Evolutionary conservation across 92 coral and sea anemone genomes (phyloP).

Genomic region (Ricordea florida): DNA sequence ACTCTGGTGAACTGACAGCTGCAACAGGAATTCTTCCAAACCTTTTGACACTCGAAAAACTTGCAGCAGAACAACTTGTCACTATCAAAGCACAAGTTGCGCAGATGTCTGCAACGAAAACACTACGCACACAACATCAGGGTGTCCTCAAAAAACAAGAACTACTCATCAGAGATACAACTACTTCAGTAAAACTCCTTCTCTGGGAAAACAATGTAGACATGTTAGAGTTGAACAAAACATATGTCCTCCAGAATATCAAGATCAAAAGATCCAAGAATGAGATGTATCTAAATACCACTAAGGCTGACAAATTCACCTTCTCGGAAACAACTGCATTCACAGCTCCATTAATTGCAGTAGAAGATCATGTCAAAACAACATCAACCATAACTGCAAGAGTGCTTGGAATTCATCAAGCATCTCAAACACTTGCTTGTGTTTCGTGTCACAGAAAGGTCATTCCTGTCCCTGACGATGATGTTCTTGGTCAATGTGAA

Average conservation of each 20-base stretch:
- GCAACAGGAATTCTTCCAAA: no score
- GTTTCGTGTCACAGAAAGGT: not conserved
- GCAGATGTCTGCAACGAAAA: no score
- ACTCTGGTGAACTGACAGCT: no score
- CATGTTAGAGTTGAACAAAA: not conserved
- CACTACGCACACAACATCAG: no score
- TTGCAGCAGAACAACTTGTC: no score
- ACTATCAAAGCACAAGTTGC: no score
- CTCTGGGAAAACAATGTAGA: not conserved
- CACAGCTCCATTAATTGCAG: not conserved
- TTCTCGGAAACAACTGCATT: not conserved
- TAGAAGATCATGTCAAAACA: not conserved
- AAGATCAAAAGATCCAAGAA: not conserved
- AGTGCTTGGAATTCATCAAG: not conserved
- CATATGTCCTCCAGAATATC: not conserved
- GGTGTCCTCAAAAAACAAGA: no score
- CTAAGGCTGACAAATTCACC: slow-evolving; percentile 2
- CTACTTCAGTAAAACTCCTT: not conserved
- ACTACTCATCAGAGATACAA: no score
- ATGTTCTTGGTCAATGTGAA: not conserved
- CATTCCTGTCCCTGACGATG: not conserved
- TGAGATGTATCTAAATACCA: not conserved
- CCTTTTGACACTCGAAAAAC: no score
- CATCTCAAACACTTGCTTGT: not conserved
- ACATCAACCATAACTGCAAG: not conserved